These are phyloP conservation scores for Carassius auratus DNA, from an alignment of 2,113 vertebrate species.

Conservation along the genomic window DNA sequence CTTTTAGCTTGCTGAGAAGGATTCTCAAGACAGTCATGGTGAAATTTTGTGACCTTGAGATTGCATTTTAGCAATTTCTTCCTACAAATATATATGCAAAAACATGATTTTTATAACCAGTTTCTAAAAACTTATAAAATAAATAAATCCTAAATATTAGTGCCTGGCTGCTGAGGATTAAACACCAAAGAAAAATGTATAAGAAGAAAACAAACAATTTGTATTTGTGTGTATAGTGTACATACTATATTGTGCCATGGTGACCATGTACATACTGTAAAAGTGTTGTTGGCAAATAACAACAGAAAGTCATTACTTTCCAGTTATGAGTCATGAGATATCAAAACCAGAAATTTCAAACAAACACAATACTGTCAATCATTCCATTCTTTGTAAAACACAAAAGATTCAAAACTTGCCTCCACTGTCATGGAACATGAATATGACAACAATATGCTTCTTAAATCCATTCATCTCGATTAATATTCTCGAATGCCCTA, in stretches of 20 bases:
- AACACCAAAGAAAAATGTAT: background rate
- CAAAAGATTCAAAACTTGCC: background rate
- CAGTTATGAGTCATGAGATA: background rate
- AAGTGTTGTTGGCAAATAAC: background rate
- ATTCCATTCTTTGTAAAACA: background rate
- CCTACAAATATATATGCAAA: background rate
- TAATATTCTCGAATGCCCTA: constrained; percentile 5
- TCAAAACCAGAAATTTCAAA: background rate
- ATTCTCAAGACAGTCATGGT: background rate
- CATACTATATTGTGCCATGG: background rate
- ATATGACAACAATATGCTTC: constrained; percentile 10
- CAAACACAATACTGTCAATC: background rate
- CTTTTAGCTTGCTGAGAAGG: background rate
- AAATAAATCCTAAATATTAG: background rate
- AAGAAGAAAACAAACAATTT: background rate
- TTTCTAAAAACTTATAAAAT: background rate
- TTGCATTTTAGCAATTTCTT: background rate
- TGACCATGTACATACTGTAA: background rate
- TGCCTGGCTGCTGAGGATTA: background rate
- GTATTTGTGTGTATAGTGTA: background rate
- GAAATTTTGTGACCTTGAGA: background rate
- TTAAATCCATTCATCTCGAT: constrained; percentile 12
- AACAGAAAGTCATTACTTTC: background rate
- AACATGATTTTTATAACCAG: background rate
- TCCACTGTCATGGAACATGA: background rate